phyloP scores from a whole-genome alignment of 1,140 invertebrate genomes.

The Asbolus verrucosus region DNA sequence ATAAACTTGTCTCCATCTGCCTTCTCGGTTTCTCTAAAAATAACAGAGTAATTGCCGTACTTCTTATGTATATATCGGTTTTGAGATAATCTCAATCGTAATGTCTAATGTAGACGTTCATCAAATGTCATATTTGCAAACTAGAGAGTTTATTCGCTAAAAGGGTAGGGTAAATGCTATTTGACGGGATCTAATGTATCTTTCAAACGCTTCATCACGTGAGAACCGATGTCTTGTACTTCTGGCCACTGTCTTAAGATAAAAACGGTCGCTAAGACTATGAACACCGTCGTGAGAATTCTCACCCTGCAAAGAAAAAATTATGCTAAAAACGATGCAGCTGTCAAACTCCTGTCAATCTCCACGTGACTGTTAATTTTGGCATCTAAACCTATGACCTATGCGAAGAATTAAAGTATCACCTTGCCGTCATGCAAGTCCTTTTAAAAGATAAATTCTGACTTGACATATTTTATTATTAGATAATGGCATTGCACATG shows the following conservation, averaged over 20 bases:
- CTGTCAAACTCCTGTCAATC: too few relatives aligned
- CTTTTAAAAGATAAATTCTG: too few relatives aligned
- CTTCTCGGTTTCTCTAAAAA: neutral
- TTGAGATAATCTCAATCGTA: constrained; percentile 7
- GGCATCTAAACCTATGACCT: too few relatives aligned
- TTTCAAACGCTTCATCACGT: constrained; percentile 76
- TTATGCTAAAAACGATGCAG: neutral
- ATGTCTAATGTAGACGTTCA: constrained; percentile 26
- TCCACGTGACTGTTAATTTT: too few relatives aligned
- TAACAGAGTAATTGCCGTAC: neutral
- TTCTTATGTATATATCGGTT: neutral
- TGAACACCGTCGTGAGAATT: constrained; percentile 84
- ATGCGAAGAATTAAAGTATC: too few relatives aligned
- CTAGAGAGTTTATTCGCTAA: constrained; percentile 48
- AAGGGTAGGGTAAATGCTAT: constrained; percentile 66
- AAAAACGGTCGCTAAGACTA: constrained; percentile 83
- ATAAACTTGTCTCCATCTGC: too few relatives aligned
- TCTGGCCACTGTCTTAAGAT: constrained; percentile 91
- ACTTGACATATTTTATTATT: too few relatives aligned
- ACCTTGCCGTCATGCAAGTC: too few relatives aligned
- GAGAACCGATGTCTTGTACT: constrained; percentile 79
- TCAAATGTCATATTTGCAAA: constrained; percentile 44
- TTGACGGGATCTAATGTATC: constrained; percentile 73
- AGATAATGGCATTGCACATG: too few relatives aligned
- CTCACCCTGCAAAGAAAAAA: constrained; percentile 78